A percentile compares a stretch with the other conserved stretches of the same genome.
phyloP scores from a whole-genome alignment of 2,888 invertebrate genomes.

The Charanyca ferruginea region DNA sequence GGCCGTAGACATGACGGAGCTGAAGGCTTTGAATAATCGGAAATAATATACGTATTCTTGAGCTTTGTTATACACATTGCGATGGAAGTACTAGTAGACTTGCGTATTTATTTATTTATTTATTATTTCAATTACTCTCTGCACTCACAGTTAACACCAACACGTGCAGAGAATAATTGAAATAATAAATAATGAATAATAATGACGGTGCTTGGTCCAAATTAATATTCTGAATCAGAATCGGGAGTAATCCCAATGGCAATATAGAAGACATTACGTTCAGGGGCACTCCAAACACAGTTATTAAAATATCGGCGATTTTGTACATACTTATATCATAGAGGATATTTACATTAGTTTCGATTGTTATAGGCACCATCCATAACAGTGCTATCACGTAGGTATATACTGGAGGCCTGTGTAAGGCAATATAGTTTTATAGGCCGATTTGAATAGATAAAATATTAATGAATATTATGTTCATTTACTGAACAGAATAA shows the following conservation, averaged over 20 bases:
- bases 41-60: constrained; percentile 11
- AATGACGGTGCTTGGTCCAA: too few relatives aligned
- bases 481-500: background rate
- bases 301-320: constrained; percentile 1
- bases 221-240: background rate
- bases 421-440: constrained; percentile 17
- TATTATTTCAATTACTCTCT: too few relatives aligned
- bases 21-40: constrained; percentile 35
- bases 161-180: too few relatives aligned
- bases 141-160: too few relatives aligned
- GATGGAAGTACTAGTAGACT: background rate
- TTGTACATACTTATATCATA: too few relatives aligned
- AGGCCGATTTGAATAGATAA: constrained; percentile 17
- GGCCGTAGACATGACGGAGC: constrained; percentile 16
- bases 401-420: background rate
- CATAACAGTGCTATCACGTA: background rate
- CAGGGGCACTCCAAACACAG: background rate
- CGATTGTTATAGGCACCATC: background rate
- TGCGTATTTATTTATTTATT: too few relatives aligned
- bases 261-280: background rate
- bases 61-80: too few relatives aligned
- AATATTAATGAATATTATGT: constrained; percentile 2
- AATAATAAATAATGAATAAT: too few relatives aligned
- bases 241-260: too few relatives aligned
- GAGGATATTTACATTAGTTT: background rate